A percentile compares a stretch with the other conserved stretches of the same genome.
These are phyloP conservation scores for Phoxinus phoxinus DNA, from an alignment of 2,113 vertebrate genomes.

Conservation along the genomic window DNA sequence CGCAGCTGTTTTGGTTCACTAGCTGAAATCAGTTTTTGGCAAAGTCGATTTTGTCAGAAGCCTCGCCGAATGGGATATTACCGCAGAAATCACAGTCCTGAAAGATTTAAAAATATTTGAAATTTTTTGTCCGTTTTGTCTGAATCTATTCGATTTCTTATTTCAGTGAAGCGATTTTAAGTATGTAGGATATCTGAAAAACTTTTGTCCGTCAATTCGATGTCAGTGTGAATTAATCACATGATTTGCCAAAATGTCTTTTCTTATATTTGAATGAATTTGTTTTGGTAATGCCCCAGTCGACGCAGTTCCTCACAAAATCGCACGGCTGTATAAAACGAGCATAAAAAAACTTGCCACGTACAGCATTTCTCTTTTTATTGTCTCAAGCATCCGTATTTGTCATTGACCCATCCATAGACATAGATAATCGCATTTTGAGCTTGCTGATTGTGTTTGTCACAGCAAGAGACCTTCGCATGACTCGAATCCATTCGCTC, in stretches of 20 bases:
- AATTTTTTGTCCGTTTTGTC: background rate
- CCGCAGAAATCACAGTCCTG: background rate
- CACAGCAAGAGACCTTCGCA: background rate
- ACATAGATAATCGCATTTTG: background rate
- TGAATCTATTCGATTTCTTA: background rate
- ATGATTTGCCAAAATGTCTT: background rate
- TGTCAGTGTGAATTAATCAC: background rate
- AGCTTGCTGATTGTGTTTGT: conserved; percentile 4
- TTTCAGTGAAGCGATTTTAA: background rate
- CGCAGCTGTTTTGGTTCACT: conserved; percentile 45
- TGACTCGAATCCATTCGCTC: background rate
- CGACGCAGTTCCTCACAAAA: background rate
- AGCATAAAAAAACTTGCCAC: background rate
- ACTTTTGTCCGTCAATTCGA: background rate
- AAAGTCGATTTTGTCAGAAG: conserved; percentile 21
- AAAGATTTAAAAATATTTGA: background rate
- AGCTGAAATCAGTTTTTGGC: conserved; percentile 33
- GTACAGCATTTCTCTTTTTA: background rate
- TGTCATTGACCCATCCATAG: conserved; percentile 6
- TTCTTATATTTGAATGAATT: too few relatives aligned
- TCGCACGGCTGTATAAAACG: background rate
- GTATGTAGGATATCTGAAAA: background rate
- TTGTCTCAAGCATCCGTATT: background rate
- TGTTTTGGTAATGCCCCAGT: background rate
- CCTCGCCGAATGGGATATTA: background rate